Evolutionary conservation across 1,140 invertebrate genomes (phyloP).

Genomic region (Plutomurus gul): DNA sequence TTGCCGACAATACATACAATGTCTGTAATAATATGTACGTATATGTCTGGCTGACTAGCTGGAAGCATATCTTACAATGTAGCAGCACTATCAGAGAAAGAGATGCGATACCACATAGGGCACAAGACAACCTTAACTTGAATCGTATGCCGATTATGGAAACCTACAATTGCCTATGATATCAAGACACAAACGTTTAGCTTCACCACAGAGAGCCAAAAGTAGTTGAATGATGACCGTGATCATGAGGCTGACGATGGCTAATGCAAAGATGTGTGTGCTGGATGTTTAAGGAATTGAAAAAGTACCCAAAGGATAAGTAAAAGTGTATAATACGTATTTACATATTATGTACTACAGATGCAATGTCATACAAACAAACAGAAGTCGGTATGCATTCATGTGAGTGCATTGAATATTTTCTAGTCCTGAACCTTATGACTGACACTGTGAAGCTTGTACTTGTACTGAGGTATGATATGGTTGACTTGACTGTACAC

Average conservation of each 20-base stretch:
- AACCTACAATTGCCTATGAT: slow-evolving; percentile 1
- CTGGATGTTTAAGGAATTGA: not conserved
- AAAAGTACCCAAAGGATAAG: not conserved
- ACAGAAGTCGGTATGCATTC: too few relatives aligned
- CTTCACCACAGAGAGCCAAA: slow-evolving; percentile 20
- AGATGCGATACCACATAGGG: not conserved
- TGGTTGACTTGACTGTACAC: too few relatives aligned
- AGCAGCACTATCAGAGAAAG: not conserved
- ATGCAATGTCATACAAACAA: too few relatives aligned
- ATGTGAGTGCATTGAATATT: too few relatives aligned
- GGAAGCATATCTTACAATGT: not conserved
- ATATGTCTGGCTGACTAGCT: not conserved
- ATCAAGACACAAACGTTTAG: not conserved
- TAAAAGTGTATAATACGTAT: slow-evolving; percentile 7
- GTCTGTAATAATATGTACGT: too few relatives aligned
- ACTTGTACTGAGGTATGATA: too few relatives aligned
- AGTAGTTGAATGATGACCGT: slow-evolving; percentile 21
- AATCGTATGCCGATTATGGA: slow-evolving; percentile 24
- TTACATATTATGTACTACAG: not conserved
- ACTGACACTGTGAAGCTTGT: too few relatives aligned
- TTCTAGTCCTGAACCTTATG: too few relatives aligned
- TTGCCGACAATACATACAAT: too few relatives aligned
- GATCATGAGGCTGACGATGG: slow-evolving; percentile 18
- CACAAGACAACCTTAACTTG: not conserved
- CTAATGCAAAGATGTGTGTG: not conserved